A percentile compares a stretch with the other conserved stretches of the same genome.
Evolutionary conservation across 2,888 invertebrate species (phyloP).

Genomic region (Torymus tubicola): DNA sequence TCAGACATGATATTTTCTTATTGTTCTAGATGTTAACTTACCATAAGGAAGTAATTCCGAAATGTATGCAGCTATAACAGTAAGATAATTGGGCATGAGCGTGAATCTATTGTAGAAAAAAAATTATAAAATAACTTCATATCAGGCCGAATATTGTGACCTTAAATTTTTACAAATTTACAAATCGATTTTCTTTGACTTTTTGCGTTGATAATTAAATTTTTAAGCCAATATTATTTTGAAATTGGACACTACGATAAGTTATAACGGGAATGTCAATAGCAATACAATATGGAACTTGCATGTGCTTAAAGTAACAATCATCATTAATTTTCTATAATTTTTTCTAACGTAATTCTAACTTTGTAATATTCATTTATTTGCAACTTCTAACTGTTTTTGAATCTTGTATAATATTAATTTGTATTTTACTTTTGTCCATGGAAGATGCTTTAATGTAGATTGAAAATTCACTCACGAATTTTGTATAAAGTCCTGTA

Average conservation of each 20-base stretch:
- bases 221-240: conserved; percentile 13
- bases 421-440: conserved; percentile 31
- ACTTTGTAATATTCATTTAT: neutral
- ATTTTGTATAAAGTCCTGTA: conserved; percentile 20
- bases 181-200: neutral
- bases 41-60: conserved; percentile 34
- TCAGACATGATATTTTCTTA: conserved; percentile 56
- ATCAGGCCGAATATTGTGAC: conserved; percentile 51
- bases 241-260: conserved; percentile 11
- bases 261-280: conserved; percentile 26
- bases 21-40: conserved; percentile 46
- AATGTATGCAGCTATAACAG: conserved; percentile 31
- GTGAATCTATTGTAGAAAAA: conserved; percentile 23
- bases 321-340: conserved; percentile 28
- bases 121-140: conserved; percentile 33
- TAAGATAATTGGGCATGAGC: conserved; percentile 34
- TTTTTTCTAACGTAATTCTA: neutral
- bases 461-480: neutral
- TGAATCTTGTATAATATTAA: conserved; percentile 8
- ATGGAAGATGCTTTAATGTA: neutral
- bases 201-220: conserved; percentile 14
- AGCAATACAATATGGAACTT: conserved; percentile 20
- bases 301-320: conserved; percentile 39
- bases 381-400: conserved; percentile 5
- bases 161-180: conserved; percentile 48